Base-by-base conservation (phyloP, 2,888 invertebrate genomes). In the Callosobruchus maculatus region DNA sequence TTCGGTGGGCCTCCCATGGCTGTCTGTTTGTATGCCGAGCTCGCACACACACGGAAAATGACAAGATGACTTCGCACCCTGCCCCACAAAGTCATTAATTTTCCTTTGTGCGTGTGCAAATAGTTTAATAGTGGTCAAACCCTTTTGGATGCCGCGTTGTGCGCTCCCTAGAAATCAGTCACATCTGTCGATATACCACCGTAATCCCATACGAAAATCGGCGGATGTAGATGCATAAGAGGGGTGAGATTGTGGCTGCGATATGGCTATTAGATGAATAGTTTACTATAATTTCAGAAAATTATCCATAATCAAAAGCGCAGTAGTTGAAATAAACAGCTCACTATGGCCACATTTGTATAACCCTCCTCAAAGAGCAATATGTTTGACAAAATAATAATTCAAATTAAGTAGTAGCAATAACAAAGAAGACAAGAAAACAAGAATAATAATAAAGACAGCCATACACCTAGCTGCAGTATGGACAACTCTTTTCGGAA, bases 121-220 rank as follows among this genome's bases (percentile, higher is more conserved):
- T 78, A 80, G 77, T 76, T 77, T 80, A 81, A 82, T 82, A 80
- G 80, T 70, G 81, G 80, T 80, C 82, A 83, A 83, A 81, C 82
- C 82, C 81, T 82, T 82, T 81, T 74, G 68, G 13, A 21, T n/a
- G n/a, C 22, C 13, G 22, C 1, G 7, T 18, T n/a, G 22, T 68
- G 68, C 13, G 68, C 68, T 21, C 68, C 68, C 68, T 68, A 5
- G 68, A 68, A 21, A 68, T 68, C 21, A 68, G 68, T 68, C 68
- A 21, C 68, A 68, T 68, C 68, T 68, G 68, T 68, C 68, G 68
- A 21, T 68, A 22, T 68, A 49, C 49, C 49, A 18, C 49, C 3
- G 49, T 49, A 49, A 49, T 49, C 49, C 49, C 49, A 49, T 49
- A 49, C 49, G 49, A 49, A 49, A 49, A 49, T 49, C 49, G 49